Conservation (phyloP, 2,888 invertebrate species). For the Syrista parreyssii region DNA sequence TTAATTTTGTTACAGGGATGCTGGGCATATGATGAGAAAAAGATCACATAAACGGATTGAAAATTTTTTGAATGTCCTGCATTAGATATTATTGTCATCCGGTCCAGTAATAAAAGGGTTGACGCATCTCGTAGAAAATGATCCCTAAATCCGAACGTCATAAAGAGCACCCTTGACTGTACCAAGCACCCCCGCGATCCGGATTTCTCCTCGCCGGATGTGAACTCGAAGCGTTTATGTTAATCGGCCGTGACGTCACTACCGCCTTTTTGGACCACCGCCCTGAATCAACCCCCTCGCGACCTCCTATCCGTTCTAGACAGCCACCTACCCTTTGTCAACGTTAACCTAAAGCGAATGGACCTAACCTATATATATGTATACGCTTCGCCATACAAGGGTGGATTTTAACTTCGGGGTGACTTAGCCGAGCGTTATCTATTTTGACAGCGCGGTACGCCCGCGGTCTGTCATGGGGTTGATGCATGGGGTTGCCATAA, state of each 20-base stretch:
- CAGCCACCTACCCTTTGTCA: slow-evolving; percentile 48
- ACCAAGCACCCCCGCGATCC: slow-evolving; percentile 22
- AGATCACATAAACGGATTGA: slow-evolving; percentile 5
- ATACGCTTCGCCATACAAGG: slow-evolving; percentile 34
- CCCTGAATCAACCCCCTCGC: slow-evolving; percentile 47
- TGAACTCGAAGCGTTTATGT: slow-evolving; percentile 46
- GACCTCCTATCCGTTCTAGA: slow-evolving; percentile 11
- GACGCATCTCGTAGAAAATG: slow-evolving; percentile 30
- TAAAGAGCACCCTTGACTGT: slow-evolving; percentile 40
- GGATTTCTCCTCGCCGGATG: slow-evolving; percentile 19
- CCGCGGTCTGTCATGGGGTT: slow-evolving; percentile 57
- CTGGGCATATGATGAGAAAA: background rate
- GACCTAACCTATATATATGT: slow-evolving; percentile 42
- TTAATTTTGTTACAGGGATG: background rate
- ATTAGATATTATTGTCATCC: slow-evolving; percentile 58
- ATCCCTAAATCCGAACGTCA: background rate
- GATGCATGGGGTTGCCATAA: slow-evolving; percentile 45
- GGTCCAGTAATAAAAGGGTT: slow-evolving; percentile 60
- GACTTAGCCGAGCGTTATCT: slow-evolving; percentile 64
- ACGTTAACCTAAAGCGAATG: slow-evolving; percentile 62
- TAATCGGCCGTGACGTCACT: slow-evolving; percentile 55
- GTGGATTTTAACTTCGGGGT: slow-evolving; percentile 62
- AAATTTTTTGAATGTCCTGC: slow-evolving; percentile 57
- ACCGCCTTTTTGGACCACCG: slow-evolving; percentile 25
- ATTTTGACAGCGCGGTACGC: slow-evolving; percentile 64